A percentile compares a stretch with the other conserved stretches of the same genome.
phyloP scores from a whole-genome alignment of 2,113 vertebrate species.

The Melozone crissalis region DNA sequence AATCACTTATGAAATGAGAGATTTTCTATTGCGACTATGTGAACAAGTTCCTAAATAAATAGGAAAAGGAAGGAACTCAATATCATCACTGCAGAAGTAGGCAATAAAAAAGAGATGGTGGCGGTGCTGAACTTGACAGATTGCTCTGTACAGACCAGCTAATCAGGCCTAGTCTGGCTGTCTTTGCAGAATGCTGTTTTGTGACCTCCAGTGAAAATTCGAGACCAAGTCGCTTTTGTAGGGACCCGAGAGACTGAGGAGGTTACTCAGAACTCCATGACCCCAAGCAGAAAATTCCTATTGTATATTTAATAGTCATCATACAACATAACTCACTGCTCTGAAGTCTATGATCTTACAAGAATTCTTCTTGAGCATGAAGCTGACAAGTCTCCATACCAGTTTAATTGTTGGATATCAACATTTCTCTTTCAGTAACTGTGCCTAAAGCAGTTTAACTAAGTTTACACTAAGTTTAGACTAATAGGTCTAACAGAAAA shows the following conservation, averaged over 20 bases:
- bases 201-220: neutral
- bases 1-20: neutral
- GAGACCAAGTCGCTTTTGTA: neutral
- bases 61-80: neutral
- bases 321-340: neutral
- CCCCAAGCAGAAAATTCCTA: neutral
- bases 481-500: neutral
- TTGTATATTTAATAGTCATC: neutral
- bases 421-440: neutral
- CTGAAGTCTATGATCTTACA: neutral
- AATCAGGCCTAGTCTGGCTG: neutral
- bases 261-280: neutral
- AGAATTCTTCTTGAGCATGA: neutral
- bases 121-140: neutral
- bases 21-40: neutral
- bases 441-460: neutral
- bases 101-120: neutral
- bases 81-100: neutral
- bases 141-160: neutral
- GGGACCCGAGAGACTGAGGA: neutral
- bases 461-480: too few relatives aligned
- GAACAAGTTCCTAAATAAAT: neutral
- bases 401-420: neutral
- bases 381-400: fast-evolving
- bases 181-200: neutral